These are phyloP conservation scores for Serranus cabrilla DNA, from an alignment of 2,797 vertebrate genomes.

Conservation along the genomic window DNA sequence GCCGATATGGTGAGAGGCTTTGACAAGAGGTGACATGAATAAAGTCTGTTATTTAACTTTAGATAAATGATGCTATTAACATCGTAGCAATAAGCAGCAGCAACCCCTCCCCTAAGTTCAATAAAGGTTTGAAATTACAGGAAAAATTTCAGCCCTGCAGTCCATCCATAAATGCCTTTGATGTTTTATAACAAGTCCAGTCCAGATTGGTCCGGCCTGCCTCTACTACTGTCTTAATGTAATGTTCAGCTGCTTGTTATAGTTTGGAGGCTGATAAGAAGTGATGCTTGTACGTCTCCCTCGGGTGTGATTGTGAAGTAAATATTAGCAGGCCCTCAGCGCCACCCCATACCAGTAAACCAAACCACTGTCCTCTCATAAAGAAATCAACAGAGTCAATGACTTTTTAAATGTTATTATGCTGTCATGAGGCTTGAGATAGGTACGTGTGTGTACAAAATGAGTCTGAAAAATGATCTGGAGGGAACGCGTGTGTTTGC, in stretches of 20 bases:
- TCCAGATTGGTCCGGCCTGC: conserved; percentile 67
- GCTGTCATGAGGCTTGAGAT: conserved; percentile 88
- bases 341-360: conserved; percentile 89
- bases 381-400: conserved; percentile 92
- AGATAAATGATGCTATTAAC: conserved; percentile 50
- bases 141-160: conserved; percentile 52
- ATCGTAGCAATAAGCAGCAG: conserved; percentile 34
- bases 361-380: conserved; percentile 90
- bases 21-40: conserved; percentile 55
- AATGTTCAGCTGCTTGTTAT: conserved; percentile 83
- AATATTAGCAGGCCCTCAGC: conserved; percentile 83
- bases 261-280: conserved; percentile 82
- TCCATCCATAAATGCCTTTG: conserved; percentile 64
- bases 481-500: conserved; percentile 82
- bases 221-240: conserved; percentile 69
- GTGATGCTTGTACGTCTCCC: conserved; percentile 82
- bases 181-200: conserved; percentile 72
- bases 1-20: conserved; percentile 24
- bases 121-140: conserved; percentile 64
- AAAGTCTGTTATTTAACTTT: conserved; percentile 56
- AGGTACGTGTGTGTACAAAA: conserved; percentile 86
- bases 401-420: conserved; percentile 96
- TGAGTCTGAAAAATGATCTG: conserved; percentile 95
- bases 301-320: conserved; percentile 76
- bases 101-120: conserved; percentile 49